Evolutionary conservation across 2,888 invertebrate genomes (phyloP), one percentile per base, ranked within the genome.

Genomic region (Polydrusus tereticollis): DNA sequence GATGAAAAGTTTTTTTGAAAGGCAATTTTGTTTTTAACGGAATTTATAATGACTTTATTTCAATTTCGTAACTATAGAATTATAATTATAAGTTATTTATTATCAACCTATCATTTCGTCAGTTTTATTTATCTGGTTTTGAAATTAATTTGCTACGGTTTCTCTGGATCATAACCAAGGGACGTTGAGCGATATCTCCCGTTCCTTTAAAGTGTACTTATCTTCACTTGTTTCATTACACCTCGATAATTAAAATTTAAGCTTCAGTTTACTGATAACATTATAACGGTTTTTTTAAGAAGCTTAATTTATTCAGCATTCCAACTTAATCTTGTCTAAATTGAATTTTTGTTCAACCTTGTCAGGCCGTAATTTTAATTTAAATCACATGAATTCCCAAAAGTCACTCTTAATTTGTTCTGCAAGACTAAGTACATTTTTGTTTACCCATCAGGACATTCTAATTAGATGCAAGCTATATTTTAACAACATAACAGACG

Each of bases 21-120:
- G 20, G 63, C 55, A 69, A 69, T 69, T 69, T 63, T 58, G 63
- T 69, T 69, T 69, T 69, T 69, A 57, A 21, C 43, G 64, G 33
- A 45, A 5, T 45, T 55, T 63, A 45, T 69, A 69, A 64, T 69
- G 69, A 57, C 57, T 69, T 69, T 64, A 69, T 64, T 63, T 43
- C 45, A n/a, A 21, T 23, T 45, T 45, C 8, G 45, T 18, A 45
- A 45, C 20, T 41, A 41, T 41, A 41, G 16, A 41, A 14, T 16
- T 6, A n/a, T 41, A 41, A 41, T 41, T 41, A 41, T 41, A 41
- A 16, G 41, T 41, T 41, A 16, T 26, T 26, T 26, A 26, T 41
- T 41, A 16, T 41, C 16, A 41, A 41, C 41, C 14, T 41, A 41
- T 41, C 16, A 16, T 41, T 41, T 5, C 16, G 12, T 41, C 14